Conservation (phyloP, 2,888 invertebrate genomes). For the Cheilosia impressa region DNA sequence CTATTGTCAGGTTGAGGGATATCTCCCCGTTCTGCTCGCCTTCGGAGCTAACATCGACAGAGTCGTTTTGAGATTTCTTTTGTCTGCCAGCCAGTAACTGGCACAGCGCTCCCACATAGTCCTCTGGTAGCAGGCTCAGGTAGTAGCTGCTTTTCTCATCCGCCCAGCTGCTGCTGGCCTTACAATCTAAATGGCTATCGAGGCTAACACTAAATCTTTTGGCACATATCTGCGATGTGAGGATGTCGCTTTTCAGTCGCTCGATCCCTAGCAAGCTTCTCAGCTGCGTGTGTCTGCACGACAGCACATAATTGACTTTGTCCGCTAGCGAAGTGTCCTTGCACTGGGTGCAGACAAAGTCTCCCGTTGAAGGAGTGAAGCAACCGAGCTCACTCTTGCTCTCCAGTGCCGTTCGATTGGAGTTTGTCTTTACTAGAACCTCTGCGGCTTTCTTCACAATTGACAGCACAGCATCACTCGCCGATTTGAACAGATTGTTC, state of each 20-base stretch:
- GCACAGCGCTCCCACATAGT: constrained; percentile 91
- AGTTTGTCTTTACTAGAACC: constrained; percentile 90
- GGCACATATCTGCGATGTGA: constrained; percentile 86
- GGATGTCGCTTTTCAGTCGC: constrained; percentile 86
- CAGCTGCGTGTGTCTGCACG: constrained; percentile 88
- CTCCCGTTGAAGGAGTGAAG: constrained; percentile 88
- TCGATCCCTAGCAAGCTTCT: constrained; percentile 86
- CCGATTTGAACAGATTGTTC: constrained; percentile 92
- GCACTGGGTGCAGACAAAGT: constrained; percentile 90
- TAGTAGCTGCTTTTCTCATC: constrained; percentile 84
- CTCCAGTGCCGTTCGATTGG: constrained; percentile 84
- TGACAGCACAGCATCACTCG: constrained; percentile 94
- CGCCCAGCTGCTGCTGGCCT: constrained; percentile 56
- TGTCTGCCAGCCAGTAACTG: constrained; percentile 86
- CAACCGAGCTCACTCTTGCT: constrained; percentile 83
- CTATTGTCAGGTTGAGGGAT: constrained; percentile 78
- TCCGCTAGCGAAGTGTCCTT: constrained; percentile 87
- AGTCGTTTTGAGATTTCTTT: constrained; percentile 76
- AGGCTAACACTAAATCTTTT: constrained; percentile 86
- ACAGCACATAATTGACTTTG: constrained; percentile 89
- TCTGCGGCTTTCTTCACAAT: constrained; percentile 96
- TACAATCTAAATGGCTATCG: constrained; percentile 76
- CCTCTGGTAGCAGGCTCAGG: constrained; percentile 87
- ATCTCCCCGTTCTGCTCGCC: constrained; percentile 71
- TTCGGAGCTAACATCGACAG: constrained; percentile 41